Base-by-base conservation (phyloP, 2,113 vertebrate species). In the Caracal caracal region DNA sequence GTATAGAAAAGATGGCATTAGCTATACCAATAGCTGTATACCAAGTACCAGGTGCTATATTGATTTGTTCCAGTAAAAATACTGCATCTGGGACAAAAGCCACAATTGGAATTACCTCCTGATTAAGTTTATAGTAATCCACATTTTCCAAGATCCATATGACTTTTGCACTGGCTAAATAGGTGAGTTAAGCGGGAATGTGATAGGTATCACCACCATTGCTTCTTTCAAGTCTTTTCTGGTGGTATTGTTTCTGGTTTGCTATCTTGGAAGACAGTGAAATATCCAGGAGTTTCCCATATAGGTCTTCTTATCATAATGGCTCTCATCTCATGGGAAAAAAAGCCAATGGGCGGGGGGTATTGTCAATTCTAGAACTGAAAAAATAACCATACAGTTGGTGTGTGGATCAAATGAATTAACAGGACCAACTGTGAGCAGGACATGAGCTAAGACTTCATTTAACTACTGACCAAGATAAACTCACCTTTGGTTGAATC, bases 51-150 rank as follows among this genome's bases (percentile, higher is more conserved):
- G 35, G 37, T 88, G 7, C 61, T 93, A n/a, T 86, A 59, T 28
- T 88, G 37, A 93, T 83, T 73, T 88, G 9, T 53, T 92, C 20
- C 40, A 96, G 33, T 65, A 86, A 91, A 95, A 85, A 88, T 43
- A 93, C 16, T 95, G 9, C 24, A 76, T 43, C 49, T 76, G 59
- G 70, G 80, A 82, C 4, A 92, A 66, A 4, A 65, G 51, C 13
- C 68, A 35, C 33, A 78, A 53, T 10, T 82, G 30, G 33, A 94
- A 92, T 92, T 83, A 83, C 6, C 30, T 59, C 43, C 17, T 86
- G 47, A 63, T 82, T 89, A 96, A 78, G 35, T 63, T 61, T 92
- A 59, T 49, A 93, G 49, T 16, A 49, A 73, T 85, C 9, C 33
- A 90, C 1, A 76, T 47, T 90, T 30, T 90, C 22, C 16, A 91